Percentiles rank a stretch among this genome's conserved stretches.
Conservation (phyloP, 2,888 invertebrate species). For the Drosophila leonis region DNA sequence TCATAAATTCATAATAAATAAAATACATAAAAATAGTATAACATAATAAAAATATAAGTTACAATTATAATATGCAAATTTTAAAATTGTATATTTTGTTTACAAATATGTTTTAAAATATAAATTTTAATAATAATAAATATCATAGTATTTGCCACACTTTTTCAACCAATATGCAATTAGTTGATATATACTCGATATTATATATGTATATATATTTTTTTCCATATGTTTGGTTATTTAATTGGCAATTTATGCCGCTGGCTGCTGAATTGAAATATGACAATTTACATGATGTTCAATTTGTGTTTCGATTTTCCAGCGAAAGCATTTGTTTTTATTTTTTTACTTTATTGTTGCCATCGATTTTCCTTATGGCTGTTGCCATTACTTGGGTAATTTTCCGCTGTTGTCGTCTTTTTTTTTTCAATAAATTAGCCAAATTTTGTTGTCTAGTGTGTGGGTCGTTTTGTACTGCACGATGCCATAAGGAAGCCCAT, state of each 20-base stretch:
- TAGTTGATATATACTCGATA: not conserved
- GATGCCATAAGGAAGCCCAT: conserved; percentile 31
- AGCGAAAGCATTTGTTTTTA: conserved; percentile 20
- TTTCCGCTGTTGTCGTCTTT: conserved; percentile 39
- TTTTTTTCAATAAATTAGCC: conserved; percentile 69
- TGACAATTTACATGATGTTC: conserved; percentile 21
- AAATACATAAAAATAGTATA: not conserved
- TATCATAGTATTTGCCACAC: not conserved
- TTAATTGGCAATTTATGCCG: conserved; percentile 44
- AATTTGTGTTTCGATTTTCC: conserved; percentile 32
- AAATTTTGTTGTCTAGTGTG: conserved; percentile 30
- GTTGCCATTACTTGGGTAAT: conserved; percentile 47
- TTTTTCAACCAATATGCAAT: not conserved
- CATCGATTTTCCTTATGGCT: conserved; percentile 24
- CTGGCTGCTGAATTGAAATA: conserved; percentile 1
- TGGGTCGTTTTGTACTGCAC: not conserved
- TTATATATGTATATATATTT: not conserved
- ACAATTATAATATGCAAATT: not conserved
- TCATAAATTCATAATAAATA: rapidly evolving
- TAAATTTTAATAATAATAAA: not conserved
- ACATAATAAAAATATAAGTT: not conserved
- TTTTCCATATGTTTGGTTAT: conserved; percentile 17
- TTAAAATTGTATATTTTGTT: not conserved
- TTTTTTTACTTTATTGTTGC: conserved; percentile 29
- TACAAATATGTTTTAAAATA: not conserved